Base-by-base conservation (phyloP, 2,797 vertebrate genomes). In the Erpetoichthys calabaricus region DNA sequence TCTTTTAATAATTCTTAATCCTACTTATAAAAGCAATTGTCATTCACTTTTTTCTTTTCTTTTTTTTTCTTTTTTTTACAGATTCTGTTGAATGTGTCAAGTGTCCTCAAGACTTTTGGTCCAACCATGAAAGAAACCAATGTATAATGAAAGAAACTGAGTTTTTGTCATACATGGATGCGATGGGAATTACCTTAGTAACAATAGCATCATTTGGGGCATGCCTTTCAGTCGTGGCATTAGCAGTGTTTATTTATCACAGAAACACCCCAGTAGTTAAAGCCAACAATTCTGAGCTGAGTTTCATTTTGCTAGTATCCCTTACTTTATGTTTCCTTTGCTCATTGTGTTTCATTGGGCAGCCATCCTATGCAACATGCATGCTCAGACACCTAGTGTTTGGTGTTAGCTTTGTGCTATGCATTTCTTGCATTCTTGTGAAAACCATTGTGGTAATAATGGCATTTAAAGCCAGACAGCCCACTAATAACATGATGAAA, bases 211-310 rank as follows among this genome's bases (percentile, higher is more conserved):
- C 66, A 4, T 57, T 78, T 1, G 81, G 81, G 58, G 75, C 75
- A 41, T 74, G 63, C 56, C 47, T 64, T 50, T 72, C 76, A 50
- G 56, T 73, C 45, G 62, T 62, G 3, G 64, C 79, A 25, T 56
- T 79, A 4, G 62, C 47, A 9, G 64, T 80, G 55, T 80, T 82
- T 59, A 55, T 70, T 6, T 53, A 4, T 43, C 60, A 70, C 57
- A 80, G 69, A 65, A 68, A 75, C 43, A 81, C 80, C 8, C 78
- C 79, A 8, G 59, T 85, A 9, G 74, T 85, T 45, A 71, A 78
- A 44, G 83, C 73, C 42, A 86, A 84, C 67, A 85, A 86, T 65
- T 82, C 79, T 65, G 79, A 84, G 54, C 53, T 85, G 51, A 84
- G 81, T 61, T 77, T 84, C 50, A 63, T 79, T 42, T 69, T 84